phyloP scores from a whole-genome alignment of 2,888 invertebrate genomes.

The Anoplius nigerrimus region DNA sequence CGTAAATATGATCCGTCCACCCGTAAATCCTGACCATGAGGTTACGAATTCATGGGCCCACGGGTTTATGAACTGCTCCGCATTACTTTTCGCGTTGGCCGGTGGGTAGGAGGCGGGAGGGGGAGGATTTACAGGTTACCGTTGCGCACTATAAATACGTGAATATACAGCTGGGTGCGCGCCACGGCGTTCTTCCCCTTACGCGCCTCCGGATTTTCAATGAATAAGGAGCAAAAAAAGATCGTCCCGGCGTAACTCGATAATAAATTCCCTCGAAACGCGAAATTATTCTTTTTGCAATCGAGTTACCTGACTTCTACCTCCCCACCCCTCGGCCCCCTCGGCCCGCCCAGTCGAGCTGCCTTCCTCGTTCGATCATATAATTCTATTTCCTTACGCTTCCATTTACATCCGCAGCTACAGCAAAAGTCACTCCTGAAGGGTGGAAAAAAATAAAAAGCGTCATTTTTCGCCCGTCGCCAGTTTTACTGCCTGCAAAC shows the following conservation, averaged over 20 bases:
- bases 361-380: slow-evolving; percentile 26
- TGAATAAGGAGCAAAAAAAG: no score
- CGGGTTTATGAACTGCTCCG: slow-evolving; percentile 32
- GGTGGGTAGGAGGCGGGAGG: no score
- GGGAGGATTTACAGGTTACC: slow-evolving; percentile 33
- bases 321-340: no score
- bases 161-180: no score
- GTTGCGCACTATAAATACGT: slow-evolving; percentile 19
- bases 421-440: slow-evolving; percentile 40
- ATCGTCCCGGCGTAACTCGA: no score
- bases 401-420: slow-evolving; percentile 37
- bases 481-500: slow-evolving; percentile 38
- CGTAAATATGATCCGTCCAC: slow-evolving; percentile 34
- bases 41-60: slow-evolving; percentile 37
- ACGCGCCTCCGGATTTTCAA: no score
- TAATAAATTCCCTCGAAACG: no score
- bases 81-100: slow-evolving; percentile 33
- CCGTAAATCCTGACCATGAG: slow-evolving; percentile 33
- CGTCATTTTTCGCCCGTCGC: slow-evolving; percentile 29
- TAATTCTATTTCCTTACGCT: slow-evolving; percentile 12
- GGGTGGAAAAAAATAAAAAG: slow-evolving; percentile 33
- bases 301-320: no score
- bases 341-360: slow-evolving; percentile 14
- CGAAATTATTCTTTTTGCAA: no score
- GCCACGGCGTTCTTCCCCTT: no score